A percentile compares a stretch with the other conserved stretches of the same genome.
Evolutionary conservation across 2,797 vertebrate genomes (phyloP).

Genomic region (Dromococcyx pavoninus): DNA sequence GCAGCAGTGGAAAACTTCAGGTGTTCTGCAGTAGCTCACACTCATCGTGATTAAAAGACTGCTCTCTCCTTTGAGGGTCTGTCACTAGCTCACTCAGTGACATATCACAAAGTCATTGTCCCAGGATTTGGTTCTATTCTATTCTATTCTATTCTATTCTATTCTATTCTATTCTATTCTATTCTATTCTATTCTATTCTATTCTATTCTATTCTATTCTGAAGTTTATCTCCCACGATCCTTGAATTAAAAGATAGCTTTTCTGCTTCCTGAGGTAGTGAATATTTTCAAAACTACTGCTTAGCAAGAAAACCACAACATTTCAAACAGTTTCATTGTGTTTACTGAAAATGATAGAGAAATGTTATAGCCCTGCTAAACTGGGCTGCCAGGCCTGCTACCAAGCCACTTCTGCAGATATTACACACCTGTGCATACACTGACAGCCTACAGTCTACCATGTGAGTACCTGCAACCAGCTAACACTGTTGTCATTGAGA

Average conservation of each 20-base stretch:
- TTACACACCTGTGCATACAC: accelerated
- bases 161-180: background rate
- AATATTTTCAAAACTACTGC: background rate
- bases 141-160: background rate
- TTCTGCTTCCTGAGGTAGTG: background rate
- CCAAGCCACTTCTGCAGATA: background rate
- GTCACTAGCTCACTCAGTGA: background rate
- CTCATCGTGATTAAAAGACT: slow-evolving; percentile 24
- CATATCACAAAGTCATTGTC: background rate
- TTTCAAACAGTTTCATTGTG: background rate
- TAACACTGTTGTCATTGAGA: background rate
- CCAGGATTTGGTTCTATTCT: background rate
- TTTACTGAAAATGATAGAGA: background rate
- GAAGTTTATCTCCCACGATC: background rate
- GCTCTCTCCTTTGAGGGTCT: background rate
- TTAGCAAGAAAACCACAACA: background rate
- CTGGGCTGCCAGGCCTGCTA: background rate
- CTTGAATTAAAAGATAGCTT: background rate
- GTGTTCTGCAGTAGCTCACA: background rate
- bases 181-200: background rate
- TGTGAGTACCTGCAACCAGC: background rate
- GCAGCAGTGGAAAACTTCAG: slow-evolving; percentile 2
- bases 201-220: background rate
- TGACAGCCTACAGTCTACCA: background rate
- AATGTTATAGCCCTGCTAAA: background rate